Conservation (phyloP, 2,888 invertebrate genomes). For the Clanis bilineata region DNA sequence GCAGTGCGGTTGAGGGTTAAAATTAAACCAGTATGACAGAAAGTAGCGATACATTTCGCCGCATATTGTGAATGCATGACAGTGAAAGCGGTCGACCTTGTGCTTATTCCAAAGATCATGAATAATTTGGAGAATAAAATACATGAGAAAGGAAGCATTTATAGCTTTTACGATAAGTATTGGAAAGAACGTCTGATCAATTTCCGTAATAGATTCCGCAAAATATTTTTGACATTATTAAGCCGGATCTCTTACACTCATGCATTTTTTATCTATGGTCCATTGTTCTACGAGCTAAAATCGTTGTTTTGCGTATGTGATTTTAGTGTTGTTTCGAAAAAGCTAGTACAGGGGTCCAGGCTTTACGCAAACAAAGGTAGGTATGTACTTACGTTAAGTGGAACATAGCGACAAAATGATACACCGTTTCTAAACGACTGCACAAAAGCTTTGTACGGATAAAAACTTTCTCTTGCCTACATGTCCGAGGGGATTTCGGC, state of each 20-base stretch:
- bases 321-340: no score
- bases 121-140: neutral
- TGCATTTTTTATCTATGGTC: no score
- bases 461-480: constrained; percentile 42
- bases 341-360: no score
- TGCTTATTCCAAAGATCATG: constrained; percentile 29
- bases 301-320: neutral
- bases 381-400: neutral
- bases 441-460: constrained; percentile 28
- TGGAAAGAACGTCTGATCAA: neutral
- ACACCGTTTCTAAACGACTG: constrained; percentile 17
- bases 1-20: neutral
- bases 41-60: constrained; percentile 15
- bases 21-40: constrained; percentile 2
- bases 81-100: constrained; percentile 70
- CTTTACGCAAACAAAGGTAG: no score
- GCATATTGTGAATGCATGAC: constrained; percentile 20
- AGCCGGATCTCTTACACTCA: no score
- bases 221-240: no score
- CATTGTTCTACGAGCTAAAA: no score
- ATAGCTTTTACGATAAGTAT: neutral
- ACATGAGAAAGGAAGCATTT: neutral
- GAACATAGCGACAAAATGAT: neutral
- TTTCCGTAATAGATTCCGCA: no score
- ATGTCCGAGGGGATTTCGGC: constrained; percentile 28